A percentile compares a stretch with the other conserved stretches of the same genome.
Evolutionary conservation across 2,113 vertebrate species (phyloP).

Genomic region (Dicaeum eximium): DNA sequence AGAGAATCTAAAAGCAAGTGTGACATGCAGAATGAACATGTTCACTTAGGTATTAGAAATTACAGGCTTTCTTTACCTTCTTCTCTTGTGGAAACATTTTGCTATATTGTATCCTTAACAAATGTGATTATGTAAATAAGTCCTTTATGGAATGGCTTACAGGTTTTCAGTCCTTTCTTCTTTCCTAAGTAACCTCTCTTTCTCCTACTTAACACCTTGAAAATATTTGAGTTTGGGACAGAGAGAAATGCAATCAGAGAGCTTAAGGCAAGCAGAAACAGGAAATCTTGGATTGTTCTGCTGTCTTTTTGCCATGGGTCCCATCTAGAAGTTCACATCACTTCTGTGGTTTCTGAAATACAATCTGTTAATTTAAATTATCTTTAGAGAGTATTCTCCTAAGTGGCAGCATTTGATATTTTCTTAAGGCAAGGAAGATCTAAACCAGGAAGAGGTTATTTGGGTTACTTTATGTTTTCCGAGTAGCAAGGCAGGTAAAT

Average conservation of each 20-base stretch:
- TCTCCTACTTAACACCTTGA: not conserved
- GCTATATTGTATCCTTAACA: not conserved
- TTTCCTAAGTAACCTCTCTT: not conserved
- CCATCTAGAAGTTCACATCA: not conserved
- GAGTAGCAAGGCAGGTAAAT: constrained; percentile 35
- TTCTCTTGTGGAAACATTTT: not conserved
- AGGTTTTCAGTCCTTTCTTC: not conserved
- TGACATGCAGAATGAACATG: not conserved
- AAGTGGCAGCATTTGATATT: constrained; percentile 11
- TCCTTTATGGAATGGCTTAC: not conserved
- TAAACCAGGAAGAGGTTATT: constrained; percentile 2
- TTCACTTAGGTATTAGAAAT: not conserved
- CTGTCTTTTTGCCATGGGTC: not conserved
- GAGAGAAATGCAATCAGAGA: not conserved
- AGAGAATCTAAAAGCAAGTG: not conserved
- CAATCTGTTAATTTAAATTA: constrained; percentile 57
- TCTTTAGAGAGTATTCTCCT: not conserved
- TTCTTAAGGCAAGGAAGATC: not conserved
- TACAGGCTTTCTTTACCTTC: not conserved
- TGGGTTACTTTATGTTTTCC: constrained; percentile 1
- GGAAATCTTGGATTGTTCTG: not conserved
- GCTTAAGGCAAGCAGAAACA: not conserved
- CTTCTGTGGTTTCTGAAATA: not conserved
- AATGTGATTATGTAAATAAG: not conserved
- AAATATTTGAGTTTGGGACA: not conserved